These are phyloP conservation scores for Phyllotis vaccarum DNA, from an alignment of 2,797 vertebrate genomes.

Conservation along the genomic window DNA sequence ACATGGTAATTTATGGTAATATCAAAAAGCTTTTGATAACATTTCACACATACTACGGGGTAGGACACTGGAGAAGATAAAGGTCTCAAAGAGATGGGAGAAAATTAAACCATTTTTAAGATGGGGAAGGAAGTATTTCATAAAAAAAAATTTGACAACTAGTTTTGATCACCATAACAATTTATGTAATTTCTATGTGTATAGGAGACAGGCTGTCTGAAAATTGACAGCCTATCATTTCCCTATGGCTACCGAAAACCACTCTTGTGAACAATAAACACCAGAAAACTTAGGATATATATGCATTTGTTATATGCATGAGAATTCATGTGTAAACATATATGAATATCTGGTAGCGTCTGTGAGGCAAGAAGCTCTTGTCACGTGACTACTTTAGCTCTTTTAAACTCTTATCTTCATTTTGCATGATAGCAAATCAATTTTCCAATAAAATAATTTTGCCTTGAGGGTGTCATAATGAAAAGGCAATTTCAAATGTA, in stretches of 20 bases:
- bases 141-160: constrained; percentile 33
- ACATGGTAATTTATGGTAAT: constrained; percentile 73
- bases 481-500: constrained; percentile 71
- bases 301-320: neutral
- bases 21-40: constrained; percentile 77
- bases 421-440: constrained; percentile 74
- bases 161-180: constrained; percentile 67
- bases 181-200: constrained; percentile 52
- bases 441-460: constrained; percentile 77
- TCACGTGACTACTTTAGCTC: constrained; percentile 51
- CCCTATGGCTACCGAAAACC: constrained; percentile 51
- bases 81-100: constrained; percentile 47
- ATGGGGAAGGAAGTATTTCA: constrained; percentile 58
- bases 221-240: constrained; percentile 62
- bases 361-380: constrained; percentile 58
- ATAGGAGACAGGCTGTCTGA: constrained; percentile 29
- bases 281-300: neutral
- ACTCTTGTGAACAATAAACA: constrained; percentile 61
- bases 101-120: constrained; percentile 74
- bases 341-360: neutral
- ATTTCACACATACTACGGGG: constrained; percentile 74
- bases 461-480: constrained; percentile 64
- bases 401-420: constrained; percentile 64
- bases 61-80: constrained; percentile 71
- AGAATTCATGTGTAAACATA: neutral